Evolutionary conservation across 2,888 invertebrate genomes (phyloP).

Genomic region (Dasypolia templi): DNA sequence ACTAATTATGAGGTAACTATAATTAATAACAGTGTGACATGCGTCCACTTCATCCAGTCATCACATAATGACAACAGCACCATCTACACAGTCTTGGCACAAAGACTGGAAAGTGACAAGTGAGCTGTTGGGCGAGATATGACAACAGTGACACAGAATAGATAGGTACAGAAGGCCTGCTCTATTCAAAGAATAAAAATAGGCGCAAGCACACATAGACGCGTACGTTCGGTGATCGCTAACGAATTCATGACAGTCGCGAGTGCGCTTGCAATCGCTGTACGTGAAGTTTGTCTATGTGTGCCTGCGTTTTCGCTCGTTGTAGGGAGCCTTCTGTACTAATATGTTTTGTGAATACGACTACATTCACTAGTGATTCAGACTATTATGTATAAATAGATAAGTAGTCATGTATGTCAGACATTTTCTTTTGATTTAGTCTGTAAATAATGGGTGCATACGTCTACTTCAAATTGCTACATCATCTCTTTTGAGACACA

Average conservation of each 20-base stretch:
- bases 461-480: neutral
- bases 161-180: neutral
- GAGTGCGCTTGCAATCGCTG: neutral
- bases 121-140: constrained; percentile 69
- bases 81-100: constrained; percentile 50
- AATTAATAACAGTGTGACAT: neutral
- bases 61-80: constrained; percentile 21
- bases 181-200: neutral
- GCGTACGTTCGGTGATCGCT: neutral
- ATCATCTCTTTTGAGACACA: neutral
- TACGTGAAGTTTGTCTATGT: neutral
- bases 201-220: neutral
- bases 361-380: constrained; percentile 7
- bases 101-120: constrained; percentile 62
- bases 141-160: constrained; percentile 34
- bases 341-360: neutral
- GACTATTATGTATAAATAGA: constrained; percentile 33
- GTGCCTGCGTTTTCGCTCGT: neutral
- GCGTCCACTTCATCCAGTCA: constrained; percentile 3
- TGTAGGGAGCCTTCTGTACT: neutral
- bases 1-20: neutral
- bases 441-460: constrained; percentile 47
- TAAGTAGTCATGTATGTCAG: constrained; percentile 27
- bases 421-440: constrained; percentile 52
- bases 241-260: neutral